Conservation (phyloP, 37 sponge, comb jelly and placozoan species). For the Eunapius fragilis region DNA sequence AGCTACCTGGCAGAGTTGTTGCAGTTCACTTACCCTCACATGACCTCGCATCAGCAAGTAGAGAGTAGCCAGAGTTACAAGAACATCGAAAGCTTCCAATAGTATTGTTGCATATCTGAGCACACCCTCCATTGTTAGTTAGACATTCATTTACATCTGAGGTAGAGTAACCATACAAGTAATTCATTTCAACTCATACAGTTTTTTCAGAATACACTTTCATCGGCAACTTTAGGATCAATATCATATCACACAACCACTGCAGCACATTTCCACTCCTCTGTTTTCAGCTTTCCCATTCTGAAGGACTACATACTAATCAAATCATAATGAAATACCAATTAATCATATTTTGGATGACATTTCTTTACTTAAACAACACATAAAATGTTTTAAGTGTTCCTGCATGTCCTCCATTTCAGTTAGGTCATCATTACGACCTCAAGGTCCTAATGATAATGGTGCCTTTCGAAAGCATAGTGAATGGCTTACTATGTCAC, state of each 20-base stretch:
- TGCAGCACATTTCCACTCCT: not conserved
- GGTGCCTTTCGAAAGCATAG: too few relatives aligned
- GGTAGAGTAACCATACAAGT: not conserved
- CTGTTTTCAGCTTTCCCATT: not conserved
- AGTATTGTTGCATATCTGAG: constrained; percentile 11
- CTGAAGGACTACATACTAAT: not conserved
- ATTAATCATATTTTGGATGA: not conserved
- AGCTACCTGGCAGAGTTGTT: not conserved
- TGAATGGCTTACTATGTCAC: too few relatives aligned
- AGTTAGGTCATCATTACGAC: not conserved
- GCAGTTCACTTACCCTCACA: constrained; percentile 15
- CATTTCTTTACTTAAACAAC: not conserved
- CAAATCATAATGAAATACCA: not conserved
- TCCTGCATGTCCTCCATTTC: not conserved
- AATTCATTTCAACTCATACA: not conserved
- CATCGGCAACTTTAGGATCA: not conserved
- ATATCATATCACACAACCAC: not conserved
- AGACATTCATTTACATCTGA: not conserved
- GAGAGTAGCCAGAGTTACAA: constrained; percentile 21
- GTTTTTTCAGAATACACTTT: not conserved
- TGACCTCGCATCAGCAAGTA: not conserved
- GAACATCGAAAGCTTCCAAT: constrained; percentile 9
- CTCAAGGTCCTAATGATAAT: too few relatives aligned
- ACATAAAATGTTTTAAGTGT: not conserved
- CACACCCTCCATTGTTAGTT: not conserved